Evolutionary conservation across 2,797 vertebrate genomes (phyloP).

Genomic region (Sebastes matsubarae): DNA sequence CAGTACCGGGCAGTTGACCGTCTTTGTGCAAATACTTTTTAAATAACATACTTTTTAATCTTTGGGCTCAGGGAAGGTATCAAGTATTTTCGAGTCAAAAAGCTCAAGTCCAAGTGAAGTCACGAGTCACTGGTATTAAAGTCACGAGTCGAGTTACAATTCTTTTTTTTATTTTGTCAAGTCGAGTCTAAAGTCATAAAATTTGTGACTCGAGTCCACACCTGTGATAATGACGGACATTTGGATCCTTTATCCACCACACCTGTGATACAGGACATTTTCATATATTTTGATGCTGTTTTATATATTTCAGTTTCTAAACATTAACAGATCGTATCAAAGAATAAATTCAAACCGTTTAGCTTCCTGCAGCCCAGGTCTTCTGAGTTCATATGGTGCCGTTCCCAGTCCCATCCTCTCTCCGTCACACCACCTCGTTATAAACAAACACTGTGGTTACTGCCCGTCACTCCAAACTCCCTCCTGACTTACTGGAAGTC

Average conservation of each 20-base stretch:
- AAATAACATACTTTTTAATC: too few relatives aligned
- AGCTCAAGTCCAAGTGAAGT: too few relatives aligned
- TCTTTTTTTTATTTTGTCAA: too few relatives aligned
- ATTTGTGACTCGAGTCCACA: too few relatives aligned
- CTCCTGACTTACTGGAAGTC: constrained; percentile 40
- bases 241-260: not conserved
- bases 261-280: not conserved
- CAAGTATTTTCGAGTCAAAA: too few relatives aligned
- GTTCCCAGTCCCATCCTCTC: constrained; percentile 13
- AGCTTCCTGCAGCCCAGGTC: constrained; percentile 15
- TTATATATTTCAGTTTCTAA: not conserved
- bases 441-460: constrained; percentile 48
- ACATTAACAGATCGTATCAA: not conserved
- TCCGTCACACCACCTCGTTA: constrained; percentile 52
- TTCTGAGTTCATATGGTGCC: constrained; percentile 33
- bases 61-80: too few relatives aligned
- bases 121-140: too few relatives aligned
- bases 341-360: not conserved
- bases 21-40: too few relatives aligned
- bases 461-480: constrained; percentile 25
- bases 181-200: too few relatives aligned
- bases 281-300: not conserved
- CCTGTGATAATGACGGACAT: not conserved
- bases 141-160: too few relatives aligned
- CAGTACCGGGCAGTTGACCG: too few relatives aligned